Evolutionary conservation across 2,888 invertebrate genomes (phyloP).

Genomic region (Tinea trinotella): DNA sequence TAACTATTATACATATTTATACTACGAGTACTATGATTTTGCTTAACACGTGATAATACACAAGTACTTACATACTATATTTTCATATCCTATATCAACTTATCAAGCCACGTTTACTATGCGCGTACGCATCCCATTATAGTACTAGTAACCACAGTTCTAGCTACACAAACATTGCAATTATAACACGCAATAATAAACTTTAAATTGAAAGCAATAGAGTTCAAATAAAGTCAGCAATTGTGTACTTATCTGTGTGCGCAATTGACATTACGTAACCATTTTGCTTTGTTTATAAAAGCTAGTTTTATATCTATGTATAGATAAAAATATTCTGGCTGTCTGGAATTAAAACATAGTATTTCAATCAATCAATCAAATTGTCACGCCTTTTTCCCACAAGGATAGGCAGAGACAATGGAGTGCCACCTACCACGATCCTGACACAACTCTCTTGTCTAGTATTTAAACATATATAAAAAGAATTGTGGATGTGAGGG

Average conservation of each 20-base stretch:
- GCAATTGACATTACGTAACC: background rate
- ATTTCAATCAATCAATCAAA: no score
- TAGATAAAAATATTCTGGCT: background rate
- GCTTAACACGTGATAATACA: no score
- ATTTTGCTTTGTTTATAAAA: conserved; percentile 5
- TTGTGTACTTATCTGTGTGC: background rate
- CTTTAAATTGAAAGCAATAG: background rate
- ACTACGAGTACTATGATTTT: no score
- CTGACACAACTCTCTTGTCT: no score
- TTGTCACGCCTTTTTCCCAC: no score
- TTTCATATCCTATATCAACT: background rate
- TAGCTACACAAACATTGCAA: background rate
- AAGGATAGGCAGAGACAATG: no score
- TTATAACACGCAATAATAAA: background rate
- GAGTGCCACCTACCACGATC: no score
- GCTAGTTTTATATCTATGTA: conserved; percentile 1
- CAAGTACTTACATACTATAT: no score
- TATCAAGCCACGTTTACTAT: conserved; percentile 17
- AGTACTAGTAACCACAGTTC: background rate
- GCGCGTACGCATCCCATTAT: conserved; percentile 10
- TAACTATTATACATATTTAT: no score
- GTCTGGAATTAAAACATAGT: no score
- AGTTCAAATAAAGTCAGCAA: background rate
- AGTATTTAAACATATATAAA: no score
- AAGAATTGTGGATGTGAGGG: no score